Percentiles rank a stretch among this genome's conserved stretches.
Conservation (phyloP, 2,888 invertebrate species). For the Cremastinae sp. region DNA sequence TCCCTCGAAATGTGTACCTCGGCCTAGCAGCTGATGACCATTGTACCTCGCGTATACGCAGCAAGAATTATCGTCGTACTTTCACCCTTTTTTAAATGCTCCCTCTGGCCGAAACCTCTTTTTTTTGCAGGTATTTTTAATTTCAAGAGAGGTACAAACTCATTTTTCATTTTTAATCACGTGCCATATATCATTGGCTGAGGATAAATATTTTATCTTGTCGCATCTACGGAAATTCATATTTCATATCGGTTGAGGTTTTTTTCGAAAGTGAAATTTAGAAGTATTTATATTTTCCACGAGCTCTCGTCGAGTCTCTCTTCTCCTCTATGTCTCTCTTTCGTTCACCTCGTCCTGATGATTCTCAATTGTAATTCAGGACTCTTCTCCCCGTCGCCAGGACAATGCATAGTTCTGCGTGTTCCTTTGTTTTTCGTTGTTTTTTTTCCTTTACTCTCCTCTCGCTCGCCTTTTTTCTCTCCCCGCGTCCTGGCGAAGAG, state of each 20-base stretch:
- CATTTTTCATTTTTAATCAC: not conserved
- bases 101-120: not conserved
- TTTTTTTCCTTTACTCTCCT: no score
- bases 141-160: no score
- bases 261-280: no score
- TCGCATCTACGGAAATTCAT: no score
- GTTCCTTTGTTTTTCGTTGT: constrained; percentile 69
- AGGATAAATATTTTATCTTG: no score
- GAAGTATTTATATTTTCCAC: not conserved
- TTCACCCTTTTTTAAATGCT: constrained; percentile 6
- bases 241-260: no score
- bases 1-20: constrained; percentile 21
- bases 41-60: constrained; percentile 26
- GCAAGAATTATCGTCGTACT: constrained; percentile 17
- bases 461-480: no score
- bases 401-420: constrained; percentile 75
- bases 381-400: constrained; percentile 68
- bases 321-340: no score
- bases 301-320: constrained; percentile 15
- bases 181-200: no score
- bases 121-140: no score
- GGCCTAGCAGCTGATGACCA: constrained; percentile 55
- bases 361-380: constrained; percentile 72
- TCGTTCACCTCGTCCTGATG: constrained; percentile 54
- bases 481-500: constrained; percentile 62